These are phyloP conservation scores for Cryptocephalus moraei DNA, from an alignment of 2,888 invertebrate genomes.

Conservation along the genomic window DNA sequence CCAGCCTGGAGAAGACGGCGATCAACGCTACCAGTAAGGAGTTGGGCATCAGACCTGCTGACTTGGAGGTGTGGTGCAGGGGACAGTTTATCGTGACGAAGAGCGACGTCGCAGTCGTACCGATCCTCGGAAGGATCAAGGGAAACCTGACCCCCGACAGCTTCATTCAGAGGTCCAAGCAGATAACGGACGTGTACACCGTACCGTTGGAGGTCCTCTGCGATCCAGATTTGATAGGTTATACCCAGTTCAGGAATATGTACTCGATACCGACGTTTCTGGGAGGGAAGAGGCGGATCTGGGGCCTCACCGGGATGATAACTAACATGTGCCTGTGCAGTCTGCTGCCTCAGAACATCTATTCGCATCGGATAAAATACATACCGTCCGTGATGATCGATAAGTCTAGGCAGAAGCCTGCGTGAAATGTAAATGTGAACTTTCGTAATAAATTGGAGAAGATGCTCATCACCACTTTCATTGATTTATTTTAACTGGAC, in stretches of 20 bases:
- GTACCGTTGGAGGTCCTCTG: slow-evolving; percentile 57
- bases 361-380: slow-evolving; percentile 41
- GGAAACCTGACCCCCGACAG: slow-evolving; percentile 41
- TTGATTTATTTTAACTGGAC: too few species aligned
- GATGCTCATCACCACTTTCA: too few species aligned
- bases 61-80: slow-evolving; percentile 61
- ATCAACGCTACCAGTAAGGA: slow-evolving; percentile 80
- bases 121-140: slow-evolving; percentile 59
- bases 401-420: neutral
- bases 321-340: slow-evolving; percentile 61
- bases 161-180: slow-evolving; percentile 52
- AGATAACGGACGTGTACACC: slow-evolving; percentile 69
- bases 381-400: slow-evolving; percentile 20
- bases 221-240: slow-evolving; percentile 46
- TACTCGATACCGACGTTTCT: slow-evolving; percentile 56
- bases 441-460: too few species aligned
- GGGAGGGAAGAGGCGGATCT: slow-evolving; percentile 52
- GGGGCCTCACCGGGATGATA: slow-evolving; percentile 70
- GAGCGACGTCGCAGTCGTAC: slow-evolving; percentile 51
- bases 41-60: slow-evolving; percentile 53
- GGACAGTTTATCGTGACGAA: slow-evolving; percentile 43
- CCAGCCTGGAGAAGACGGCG: slow-evolving; percentile 58
- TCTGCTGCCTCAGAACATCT: slow-evolving; percentile 53
- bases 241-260: slow-evolving; percentile 58
- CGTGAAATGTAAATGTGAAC: too few species aligned